Evolutionary conservation across 2,797 vertebrate species (phyloP).

Genomic region (Erethizon dorsatum): DNA sequence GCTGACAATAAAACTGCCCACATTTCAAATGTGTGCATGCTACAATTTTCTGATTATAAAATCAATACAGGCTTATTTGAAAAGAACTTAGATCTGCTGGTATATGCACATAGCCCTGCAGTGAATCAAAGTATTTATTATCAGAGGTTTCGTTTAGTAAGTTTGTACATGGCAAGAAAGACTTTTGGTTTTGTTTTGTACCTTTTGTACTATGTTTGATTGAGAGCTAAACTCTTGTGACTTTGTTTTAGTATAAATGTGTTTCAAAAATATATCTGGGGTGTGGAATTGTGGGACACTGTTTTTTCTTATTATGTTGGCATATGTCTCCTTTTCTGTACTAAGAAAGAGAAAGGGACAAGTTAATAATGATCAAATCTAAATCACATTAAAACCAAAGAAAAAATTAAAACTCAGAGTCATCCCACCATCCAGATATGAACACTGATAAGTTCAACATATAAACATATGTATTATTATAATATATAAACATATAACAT

Average conservation of each 20-base stretch:
- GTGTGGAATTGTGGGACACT: not conserved
- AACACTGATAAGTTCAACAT: not conserved
- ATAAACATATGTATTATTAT: not conserved
- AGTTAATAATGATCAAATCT: not conserved
- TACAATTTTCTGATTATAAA: constrained; percentile 76
- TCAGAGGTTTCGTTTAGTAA: not conserved
- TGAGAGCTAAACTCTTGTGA: not conserved
- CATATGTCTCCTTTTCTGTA: not conserved
- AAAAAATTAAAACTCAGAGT: not conserved
- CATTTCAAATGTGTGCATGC: constrained; percentile 60
- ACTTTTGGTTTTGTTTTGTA: not conserved
- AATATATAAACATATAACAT: not conserved
- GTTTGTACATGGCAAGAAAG: not conserved
- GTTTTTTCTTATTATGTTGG: not conserved
- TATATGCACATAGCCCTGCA: constrained; percentile 16
- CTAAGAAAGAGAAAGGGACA: not conserved
- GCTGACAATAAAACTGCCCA: constrained; percentile 29
- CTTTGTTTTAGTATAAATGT: not conserved
- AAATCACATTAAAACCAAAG: constrained; percentile 38
- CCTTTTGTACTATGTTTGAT: not conserved
- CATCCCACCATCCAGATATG: not conserved
- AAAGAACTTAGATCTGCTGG: constrained; percentile 47
- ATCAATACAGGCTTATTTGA: constrained; percentile 76
- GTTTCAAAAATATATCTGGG: not conserved
- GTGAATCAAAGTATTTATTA: constrained; percentile 64